Base-by-base conservation (phyloP, 2,888 invertebrate species). In the Drosophila algonquin region DNA sequence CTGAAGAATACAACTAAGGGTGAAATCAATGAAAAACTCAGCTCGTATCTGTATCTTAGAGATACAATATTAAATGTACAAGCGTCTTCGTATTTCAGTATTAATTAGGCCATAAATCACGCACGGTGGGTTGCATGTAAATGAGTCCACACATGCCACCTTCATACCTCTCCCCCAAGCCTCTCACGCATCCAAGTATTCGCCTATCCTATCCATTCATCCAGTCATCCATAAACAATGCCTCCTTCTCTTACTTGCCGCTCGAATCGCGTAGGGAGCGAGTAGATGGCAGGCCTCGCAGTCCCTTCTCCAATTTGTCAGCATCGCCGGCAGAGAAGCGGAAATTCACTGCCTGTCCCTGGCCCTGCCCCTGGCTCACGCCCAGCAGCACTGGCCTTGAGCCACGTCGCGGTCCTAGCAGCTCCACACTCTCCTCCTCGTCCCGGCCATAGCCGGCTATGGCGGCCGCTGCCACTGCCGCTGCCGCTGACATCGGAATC, bases 281-380 rank as follows among this genome's bases (percentile, higher is more conserved):
- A 7, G 95, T 94, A 81, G 95, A 94, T 45, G 95, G 94, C 75
- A 95, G 93, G 16, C 94, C 93, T 50, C 93, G 91, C 64, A 93
- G 92, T 10, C 93, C 92, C 68, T 94, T 94, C 63, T 95, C 93
- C 75, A 95, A 92, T 69, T 94, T 94, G 81, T 94, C 94, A 27
- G 95, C 93, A 89, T 95, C 95, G 64, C 95, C 95, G 10, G 95
- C 94, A 47, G 95, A 95, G 90, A 95, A 95, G 73, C 95, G 93
- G 89, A 94, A 95, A 71, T 93, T 93, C 50, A 85, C 90, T 6
- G 79, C 68, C 27, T 86, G 79, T 9, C 59, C 75, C 27, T 70
- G 72, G 14, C 50, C 27, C 46, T 68, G 75, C 10, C 48, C 53
- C 57, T 68, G 73, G 44, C 48, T 75, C 6, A 86, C 86, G 12